Evolutionary conservation across 2,888 invertebrate genomes (phyloP).

Genomic region (Diachrysia chrysitis): DNA sequence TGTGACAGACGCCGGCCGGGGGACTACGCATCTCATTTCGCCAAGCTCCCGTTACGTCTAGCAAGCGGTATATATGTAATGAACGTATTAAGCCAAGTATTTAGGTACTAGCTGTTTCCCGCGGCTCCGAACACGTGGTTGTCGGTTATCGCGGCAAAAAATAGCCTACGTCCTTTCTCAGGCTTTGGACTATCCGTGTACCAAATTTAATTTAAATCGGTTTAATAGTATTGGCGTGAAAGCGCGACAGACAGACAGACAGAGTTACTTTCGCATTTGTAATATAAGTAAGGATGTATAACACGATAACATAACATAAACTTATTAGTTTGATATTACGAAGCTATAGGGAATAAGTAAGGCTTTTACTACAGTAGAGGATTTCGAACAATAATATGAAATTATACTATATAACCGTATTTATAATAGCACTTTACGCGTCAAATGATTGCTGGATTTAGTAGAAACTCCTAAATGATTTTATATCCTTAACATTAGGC

Average conservation of each 20-base stretch:
- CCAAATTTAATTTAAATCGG: too few species aligned
- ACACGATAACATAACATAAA: too few species aligned
- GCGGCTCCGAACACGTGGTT: too few species aligned
- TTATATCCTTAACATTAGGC: neutral
- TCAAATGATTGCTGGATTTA: neutral
- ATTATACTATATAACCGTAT: neutral
- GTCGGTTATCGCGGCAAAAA: too few species aligned
- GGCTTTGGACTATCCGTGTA: too few species aligned
- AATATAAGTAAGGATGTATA: too few species aligned
- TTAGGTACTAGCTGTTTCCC: too few species aligned
- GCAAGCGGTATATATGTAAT: slow-evolving; percentile 61
- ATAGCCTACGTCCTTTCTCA: too few species aligned
- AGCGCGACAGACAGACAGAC: too few species aligned
- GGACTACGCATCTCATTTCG: slow-evolving; percentile 81
- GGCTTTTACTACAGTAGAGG: slow-evolving; percentile 19
- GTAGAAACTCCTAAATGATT: neutral
- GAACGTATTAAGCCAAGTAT: slow-evolving; percentile 50
- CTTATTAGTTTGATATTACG: slow-evolving; percentile 48
- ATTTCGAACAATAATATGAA: neutral
- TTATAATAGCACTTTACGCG: neutral
- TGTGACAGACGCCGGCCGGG: slow-evolving; percentile 78
- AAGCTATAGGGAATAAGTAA: slow-evolving; percentile 22
- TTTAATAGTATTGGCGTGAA: too few species aligned
- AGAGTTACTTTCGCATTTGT: too few species aligned
- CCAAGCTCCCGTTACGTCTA: slow-evolving; percentile 64